Evolutionary conservation across 2,113 vertebrate species (phyloP).

Genomic region (Ammodytes dubius): DNA sequence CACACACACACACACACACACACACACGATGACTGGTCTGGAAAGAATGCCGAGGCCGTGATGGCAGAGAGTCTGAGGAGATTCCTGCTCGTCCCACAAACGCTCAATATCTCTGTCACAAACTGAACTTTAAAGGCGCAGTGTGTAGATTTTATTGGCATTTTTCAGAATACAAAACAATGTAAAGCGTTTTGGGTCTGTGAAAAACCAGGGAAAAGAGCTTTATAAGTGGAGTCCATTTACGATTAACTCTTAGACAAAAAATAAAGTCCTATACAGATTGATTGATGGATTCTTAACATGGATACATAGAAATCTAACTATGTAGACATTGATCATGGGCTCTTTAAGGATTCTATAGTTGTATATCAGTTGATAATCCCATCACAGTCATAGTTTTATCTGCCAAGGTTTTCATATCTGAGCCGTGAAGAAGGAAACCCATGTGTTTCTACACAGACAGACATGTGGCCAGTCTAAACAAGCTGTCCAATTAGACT

Average conservation of each 20-base stretch:
- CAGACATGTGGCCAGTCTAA: conserved; percentile 29
- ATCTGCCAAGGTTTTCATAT: not conserved
- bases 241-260: not conserved
- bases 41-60: conserved; percentile 76
- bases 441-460: conserved; percentile 9
- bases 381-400: not conserved
- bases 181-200: too few relatives aligned
- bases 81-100: conserved; percentile 45
- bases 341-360: too few relatives aligned
- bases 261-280: too few relatives aligned
- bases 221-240: not conserved
- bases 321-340: too few relatives aligned
- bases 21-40: conserved; percentile 69
- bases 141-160: too few relatives aligned
- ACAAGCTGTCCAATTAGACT: conserved; percentile 49
- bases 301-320: too few relatives aligned
- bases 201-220: too few relatives aligned
- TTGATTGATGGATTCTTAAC: too few relatives aligned
- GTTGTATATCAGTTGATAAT: too few relatives aligned
- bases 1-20: not conserved
- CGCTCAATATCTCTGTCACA: too few relatives aligned
- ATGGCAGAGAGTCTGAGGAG: conserved; percentile 45
- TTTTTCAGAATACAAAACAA: too few relatives aligned
- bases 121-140: too few relatives aligned
- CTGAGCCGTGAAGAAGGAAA: not conserved